Evolutionary conservation across 2,888 invertebrate species (phyloP).

Genomic region (Antitype chi): DNA sequence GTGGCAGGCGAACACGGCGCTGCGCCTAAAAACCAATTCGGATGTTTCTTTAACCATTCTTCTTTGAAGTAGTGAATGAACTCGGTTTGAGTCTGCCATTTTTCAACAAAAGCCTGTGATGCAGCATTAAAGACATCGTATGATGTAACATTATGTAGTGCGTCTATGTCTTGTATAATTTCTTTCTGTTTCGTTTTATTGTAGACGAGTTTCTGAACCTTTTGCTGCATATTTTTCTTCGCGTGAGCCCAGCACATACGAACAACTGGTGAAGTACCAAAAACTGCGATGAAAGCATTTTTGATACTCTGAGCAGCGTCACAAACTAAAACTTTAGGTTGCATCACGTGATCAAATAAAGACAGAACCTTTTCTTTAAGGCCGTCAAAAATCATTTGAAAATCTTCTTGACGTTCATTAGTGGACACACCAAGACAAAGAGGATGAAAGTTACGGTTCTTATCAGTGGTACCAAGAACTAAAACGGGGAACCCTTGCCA

Average conservation of each 20-base stretch:
- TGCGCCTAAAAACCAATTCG: conserved; percentile 43
- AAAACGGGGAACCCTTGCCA: conserved; percentile 62
- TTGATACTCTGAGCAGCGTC: conserved; percentile 12
- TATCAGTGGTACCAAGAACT: conserved; percentile 60
- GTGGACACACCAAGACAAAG: neutral
- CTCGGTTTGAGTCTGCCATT: conserved; percentile 33
- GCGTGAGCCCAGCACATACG: conserved; percentile 59
- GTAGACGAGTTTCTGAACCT: conserved; percentile 25
- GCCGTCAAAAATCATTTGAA: conserved; percentile 25
- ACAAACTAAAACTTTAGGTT: conserved; percentile 49
- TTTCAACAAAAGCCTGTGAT: conserved; percentile 53
- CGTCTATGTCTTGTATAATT: conserved; percentile 21
- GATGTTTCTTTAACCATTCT: conserved; percentile 23
- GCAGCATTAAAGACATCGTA: conserved; percentile 41
- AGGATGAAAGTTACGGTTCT: conserved; percentile 25
- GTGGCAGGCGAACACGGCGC: conserved; percentile 26
- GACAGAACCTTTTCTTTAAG: conserved; percentile 9
- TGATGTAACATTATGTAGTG: conserved; percentile 21
- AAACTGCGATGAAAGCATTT: conserved; percentile 42
- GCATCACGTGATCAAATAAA: conserved; percentile 41
- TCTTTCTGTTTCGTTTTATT: conserved; percentile 20
- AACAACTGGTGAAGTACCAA: conserved; percentile 42
- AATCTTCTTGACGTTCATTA: conserved; percentile 11
- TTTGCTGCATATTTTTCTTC: conserved; percentile 51
- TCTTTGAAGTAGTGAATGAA: conserved; percentile 31